Evolutionary conservation across 1,140 invertebrate genomes (phyloP), one percentile per base, ranked within the genome.

Genomic region (Zaprionus africanus): DNA sequence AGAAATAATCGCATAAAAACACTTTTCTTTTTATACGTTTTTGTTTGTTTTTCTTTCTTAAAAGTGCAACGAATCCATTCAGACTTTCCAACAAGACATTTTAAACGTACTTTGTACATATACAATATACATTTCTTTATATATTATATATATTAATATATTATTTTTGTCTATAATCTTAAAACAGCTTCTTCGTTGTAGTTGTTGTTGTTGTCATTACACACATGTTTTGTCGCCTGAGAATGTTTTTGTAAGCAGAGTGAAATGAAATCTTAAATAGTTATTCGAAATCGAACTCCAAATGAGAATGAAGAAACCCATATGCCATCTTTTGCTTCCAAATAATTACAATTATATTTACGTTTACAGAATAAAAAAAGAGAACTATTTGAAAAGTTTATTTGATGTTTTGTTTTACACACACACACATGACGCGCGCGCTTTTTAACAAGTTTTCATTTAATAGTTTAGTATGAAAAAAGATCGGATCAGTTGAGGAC

Each of bases 241-340:
- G 49, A 46, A 71, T 72, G 43, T 72, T 66, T 78, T 62, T 72
- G 69, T 61, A 73, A 62, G 57, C 58, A 69, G 19, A 73, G 66
- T 22, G 75, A 61, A 43, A 41, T 49, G 54, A 70, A 61, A 46
- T 17, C n/a, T n/a, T 46, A 46, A 46, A 46, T 46, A 46, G 41
- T 46, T 46, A 46, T 17, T 46, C 36, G 43, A 74, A 65, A 65
- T 43, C 28, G 28, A 66, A 34, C 41, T 38, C 38, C 57, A 74
- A 65, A 65, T 43, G 41, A 46, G 59, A 76, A 77, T 66, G 51
- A 76, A 76, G 51, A 69, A 79, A 86, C 82, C 73, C 79, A 79
- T 80, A 86, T 88, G 83, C 84, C 84, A 87, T 87, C 74, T 70
- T 87, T 88, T 83, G 83, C 83, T 87, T 87, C 84, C 83, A 87